phyloP scores from a whole-genome alignment of 2,797 vertebrate genomes.

The Sternotherus odoratus region DNA sequence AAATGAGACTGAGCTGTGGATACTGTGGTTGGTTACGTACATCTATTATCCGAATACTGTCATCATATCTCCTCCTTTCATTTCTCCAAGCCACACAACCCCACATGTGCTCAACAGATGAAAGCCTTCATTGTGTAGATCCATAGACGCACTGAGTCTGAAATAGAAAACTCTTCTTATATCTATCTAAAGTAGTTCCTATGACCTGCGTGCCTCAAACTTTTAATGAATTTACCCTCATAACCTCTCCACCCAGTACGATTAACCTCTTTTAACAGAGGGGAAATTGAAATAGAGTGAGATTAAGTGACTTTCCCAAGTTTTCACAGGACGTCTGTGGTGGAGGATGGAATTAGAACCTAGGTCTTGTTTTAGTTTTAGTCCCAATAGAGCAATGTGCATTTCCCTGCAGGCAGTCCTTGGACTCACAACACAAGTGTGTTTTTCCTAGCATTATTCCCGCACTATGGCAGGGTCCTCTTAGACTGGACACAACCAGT shows the following conservation, averaged over 20 bases:
- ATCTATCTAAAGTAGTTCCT: not conserved
- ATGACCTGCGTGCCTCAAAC: not conserved
- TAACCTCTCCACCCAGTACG: not conserved
- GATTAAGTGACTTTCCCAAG: not conserved
- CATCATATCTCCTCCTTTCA: not conserved
- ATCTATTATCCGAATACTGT: slow-evolving; percentile 37
- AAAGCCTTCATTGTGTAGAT: slow-evolving; percentile 16
- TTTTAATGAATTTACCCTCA: slow-evolving; percentile 8
- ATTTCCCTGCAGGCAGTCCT: too few relatives aligned
- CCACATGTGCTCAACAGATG: not conserved
- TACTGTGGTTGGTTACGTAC: not conserved
- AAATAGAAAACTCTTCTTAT: not conserved
- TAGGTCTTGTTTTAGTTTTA: too few relatives aligned
- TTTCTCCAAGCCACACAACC: not conserved
- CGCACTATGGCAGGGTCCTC: too few relatives aligned
- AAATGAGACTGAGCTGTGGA: not conserved
- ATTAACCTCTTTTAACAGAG: slow-evolving; percentile 32
- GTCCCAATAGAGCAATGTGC: too few relatives aligned
- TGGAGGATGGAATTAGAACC: not conserved
- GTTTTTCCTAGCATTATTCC: too few relatives aligned
- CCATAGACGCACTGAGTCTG: not conserved
- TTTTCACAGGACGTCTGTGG: not conserved
- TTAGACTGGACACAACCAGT: too few relatives aligned
- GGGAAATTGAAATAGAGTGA: not conserved
- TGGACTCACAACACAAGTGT: too few relatives aligned